Conservation (phyloP, 2,797 vertebrate genomes). For the Lates japonicus region DNA sequence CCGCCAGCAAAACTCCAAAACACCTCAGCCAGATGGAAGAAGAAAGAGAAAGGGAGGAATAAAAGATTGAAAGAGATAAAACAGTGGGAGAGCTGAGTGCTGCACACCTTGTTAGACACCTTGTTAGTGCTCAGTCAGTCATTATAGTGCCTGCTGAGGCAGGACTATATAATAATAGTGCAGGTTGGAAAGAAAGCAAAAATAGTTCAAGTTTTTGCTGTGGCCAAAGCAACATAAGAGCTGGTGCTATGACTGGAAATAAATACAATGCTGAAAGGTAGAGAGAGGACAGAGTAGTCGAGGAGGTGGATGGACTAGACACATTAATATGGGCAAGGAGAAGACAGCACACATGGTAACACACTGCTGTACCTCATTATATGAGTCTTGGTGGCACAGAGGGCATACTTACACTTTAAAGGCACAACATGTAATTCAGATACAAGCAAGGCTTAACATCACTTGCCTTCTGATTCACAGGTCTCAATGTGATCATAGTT, state of each 20-base stretch:
- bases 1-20: slow-evolving; percentile 25
- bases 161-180: slow-evolving; percentile 34
- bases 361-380: neutral
- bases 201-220: slow-evolving; percentile 17
- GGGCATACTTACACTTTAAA: neutral
- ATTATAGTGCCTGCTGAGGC: slow-evolving; percentile 56
- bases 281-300: neutral
- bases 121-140: slow-evolving; percentile 68
- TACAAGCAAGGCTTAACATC: neutral
- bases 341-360: slow-evolving; percentile 5
- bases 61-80: slow-evolving; percentile 54
- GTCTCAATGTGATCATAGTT: neutral
- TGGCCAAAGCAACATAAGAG: slow-evolving; percentile 22
- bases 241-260: slow-evolving; percentile 26
- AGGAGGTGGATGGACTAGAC: neutral
- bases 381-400: neutral
- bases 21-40: slow-evolving; percentile 13
- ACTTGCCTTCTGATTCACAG: neutral
- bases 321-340: neutral
- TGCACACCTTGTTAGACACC: slow-evolving; percentile 64
- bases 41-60: slow-evolving; percentile 17
- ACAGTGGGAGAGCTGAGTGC: slow-evolving; percentile 46
- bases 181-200: slow-evolving; percentile 14
- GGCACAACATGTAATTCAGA: neutral
- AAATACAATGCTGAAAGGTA: neutral